Conservation (phyloP, 2,113 vertebrate genomes). For the Todiramphus saurophagus region DNA sequence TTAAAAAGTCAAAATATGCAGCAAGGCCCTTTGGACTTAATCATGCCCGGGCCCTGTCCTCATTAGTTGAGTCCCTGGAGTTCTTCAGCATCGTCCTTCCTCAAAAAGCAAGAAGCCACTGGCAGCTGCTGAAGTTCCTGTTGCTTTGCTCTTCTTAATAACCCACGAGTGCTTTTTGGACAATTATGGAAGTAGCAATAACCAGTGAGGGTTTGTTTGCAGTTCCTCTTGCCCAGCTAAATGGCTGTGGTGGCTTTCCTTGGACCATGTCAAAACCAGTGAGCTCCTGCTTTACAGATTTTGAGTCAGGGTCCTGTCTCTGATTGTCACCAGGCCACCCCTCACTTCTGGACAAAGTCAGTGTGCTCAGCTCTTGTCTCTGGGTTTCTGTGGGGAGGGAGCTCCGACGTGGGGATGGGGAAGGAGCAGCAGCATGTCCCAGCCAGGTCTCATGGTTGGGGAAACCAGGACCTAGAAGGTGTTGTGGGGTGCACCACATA, state of each 20-base stretch:
- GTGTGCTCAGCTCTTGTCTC: rapidly evolving
- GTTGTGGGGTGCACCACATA: neutral
- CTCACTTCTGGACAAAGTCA: neutral
- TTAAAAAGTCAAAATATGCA: neutral
- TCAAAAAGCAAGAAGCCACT: neutral
- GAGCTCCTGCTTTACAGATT: neutral
- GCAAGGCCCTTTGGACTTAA: neutral
- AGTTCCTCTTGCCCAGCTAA: neutral
- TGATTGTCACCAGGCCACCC: neutral
- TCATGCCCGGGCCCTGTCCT: neutral
- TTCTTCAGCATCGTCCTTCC: neutral
- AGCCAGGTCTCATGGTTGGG: rapidly evolving
- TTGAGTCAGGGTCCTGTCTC: neutral
- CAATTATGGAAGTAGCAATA: neutral
- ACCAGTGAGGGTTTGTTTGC: neutral
- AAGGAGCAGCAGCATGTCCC: neutral
- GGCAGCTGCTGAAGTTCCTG: neutral
- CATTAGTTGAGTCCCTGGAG: neutral
- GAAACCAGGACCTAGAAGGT: neutral
- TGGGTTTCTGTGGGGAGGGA: neutral
- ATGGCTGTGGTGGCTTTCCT: neutral
- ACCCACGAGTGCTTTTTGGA: neutral
- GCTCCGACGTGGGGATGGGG: neutral
- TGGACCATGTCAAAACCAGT: neutral
- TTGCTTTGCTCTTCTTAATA: neutral